Evolutionary conservation across 2,888 invertebrate genomes (phyloP).

Genomic region (Vanessa cardui): DNA sequence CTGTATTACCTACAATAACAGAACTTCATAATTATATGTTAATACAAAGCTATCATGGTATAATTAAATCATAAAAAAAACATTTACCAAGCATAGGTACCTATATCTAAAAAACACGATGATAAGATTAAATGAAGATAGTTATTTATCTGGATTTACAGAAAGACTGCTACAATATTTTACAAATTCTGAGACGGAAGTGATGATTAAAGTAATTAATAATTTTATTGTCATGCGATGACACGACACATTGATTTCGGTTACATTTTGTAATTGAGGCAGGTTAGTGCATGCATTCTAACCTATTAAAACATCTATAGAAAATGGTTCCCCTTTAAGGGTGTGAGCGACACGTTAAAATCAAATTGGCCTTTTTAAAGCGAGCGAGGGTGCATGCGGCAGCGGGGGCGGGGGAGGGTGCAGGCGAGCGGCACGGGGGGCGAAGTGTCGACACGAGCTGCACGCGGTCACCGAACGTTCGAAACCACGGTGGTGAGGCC

Average conservation of each 20-base stretch:
- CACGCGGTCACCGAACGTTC: constrained; percentile 78
- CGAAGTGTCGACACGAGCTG: constrained; percentile 81
- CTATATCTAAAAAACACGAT: too few species aligned
- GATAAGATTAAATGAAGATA: constrained; percentile 1
- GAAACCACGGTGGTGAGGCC: constrained; percentile 74
- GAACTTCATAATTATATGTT: too few species aligned
- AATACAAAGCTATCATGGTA: too few species aligned
- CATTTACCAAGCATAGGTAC: too few species aligned
- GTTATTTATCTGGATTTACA: background rate
- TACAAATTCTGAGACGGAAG: constrained; percentile 10
- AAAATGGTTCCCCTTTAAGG: constrained; percentile 29
- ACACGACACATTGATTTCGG: constrained; percentile 35
- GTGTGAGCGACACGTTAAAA: constrained; percentile 34
- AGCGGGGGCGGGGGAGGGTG: constrained; percentile 47
- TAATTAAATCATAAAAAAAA: too few species aligned
- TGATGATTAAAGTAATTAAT: constrained; percentile 15
- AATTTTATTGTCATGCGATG: constrained; percentile 29
- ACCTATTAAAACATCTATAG: constrained; percentile 39
- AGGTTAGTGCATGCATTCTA: constrained; percentile 43
- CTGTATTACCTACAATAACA: too few species aligned
- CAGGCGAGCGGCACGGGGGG: constrained; percentile 50
- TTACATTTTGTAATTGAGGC: constrained; percentile 44
- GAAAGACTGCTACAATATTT: background rate
- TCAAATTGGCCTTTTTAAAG: constrained; percentile 40
- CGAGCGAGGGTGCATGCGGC: constrained; percentile 50